A percentile compares a stretch with the other conserved stretches of the same genome.
Evolutionary conservation across 2,888 invertebrate species (phyloP).

Genomic region (Mycogona germanica): DNA sequence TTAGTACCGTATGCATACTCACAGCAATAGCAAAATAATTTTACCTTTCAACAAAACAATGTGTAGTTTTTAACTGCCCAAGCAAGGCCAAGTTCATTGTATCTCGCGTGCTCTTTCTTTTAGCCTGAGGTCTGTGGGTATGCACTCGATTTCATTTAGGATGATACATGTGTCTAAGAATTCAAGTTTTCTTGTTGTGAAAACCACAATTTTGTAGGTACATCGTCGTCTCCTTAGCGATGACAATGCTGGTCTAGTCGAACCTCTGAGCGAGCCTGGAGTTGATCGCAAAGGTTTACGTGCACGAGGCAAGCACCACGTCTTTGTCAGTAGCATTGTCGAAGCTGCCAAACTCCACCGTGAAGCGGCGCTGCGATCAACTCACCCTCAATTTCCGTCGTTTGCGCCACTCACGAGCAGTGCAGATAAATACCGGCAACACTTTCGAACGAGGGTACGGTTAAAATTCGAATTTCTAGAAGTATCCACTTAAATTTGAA

Average conservation of each 20-base stretch:
- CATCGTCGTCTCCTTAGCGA: conserved; percentile 16
- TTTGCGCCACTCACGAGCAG: not conserved
- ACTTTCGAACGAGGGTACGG: conserved; percentile 10
- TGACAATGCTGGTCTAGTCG: conserved; percentile 56
- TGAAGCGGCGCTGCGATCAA: not conserved
- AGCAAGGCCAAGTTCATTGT: no score
- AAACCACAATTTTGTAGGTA: no score
- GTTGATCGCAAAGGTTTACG: conserved; percentile 54
- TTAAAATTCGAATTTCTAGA: not conserved
- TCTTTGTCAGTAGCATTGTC: conserved; percentile 31
- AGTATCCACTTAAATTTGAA: not conserved
- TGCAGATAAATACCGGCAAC: not conserved
- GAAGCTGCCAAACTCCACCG: conserved; percentile 15
- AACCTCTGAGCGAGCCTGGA: conserved; percentile 68
- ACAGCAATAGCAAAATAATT: no score
- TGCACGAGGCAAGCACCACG: conserved; percentile 53
- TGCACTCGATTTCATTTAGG: no score
- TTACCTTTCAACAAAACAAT: no score
- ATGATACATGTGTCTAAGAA: no score
- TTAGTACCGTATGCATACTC: no score
- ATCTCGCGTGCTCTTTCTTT: no score
- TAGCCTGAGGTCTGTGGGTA: no score
- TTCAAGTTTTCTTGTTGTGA: no score
- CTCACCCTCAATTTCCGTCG: conserved; percentile 1
- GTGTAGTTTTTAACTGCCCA: no score